Evolutionary conservation across 2,797 vertebrate species (phyloP), one percentile per base, ranked within the genome.

Genomic region (Hydrophis major): DNA sequence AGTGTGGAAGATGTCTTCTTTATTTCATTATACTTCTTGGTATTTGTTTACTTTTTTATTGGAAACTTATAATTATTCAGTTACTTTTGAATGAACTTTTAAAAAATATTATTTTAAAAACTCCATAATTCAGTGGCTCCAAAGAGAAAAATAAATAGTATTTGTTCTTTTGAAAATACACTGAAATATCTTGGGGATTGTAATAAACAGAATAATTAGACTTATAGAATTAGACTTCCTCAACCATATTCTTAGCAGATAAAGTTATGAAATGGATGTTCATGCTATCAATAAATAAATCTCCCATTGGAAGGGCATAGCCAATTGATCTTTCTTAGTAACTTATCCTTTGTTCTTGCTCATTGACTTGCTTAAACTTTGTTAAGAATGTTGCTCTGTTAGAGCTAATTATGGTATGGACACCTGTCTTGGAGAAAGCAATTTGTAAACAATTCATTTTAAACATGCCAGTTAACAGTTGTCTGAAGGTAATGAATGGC

Each of bases 381-480:
- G 88, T 63, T 66, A 57, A 66, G 16, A 83, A 90, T 25, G 16
- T 60, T 83, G 56, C 42, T 55, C 37, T n/a, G 3, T 89, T 89
- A 83, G 20, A 60, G 42, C 69, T 83, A 83, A 92, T 89, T 89
- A 89, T 55, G 88, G 59, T 63, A 60, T 42, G 25, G 74, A 32
- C 88, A 89, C 69, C 57, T 92, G 47, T 89, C 59, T 90, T 86
- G 47, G n/a, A 63, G 50, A 66, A 86, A 66, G 32, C 47, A 18
- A 60, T 63, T 28, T 89, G 61, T 69, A 50, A 89, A 47, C 59
- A 83, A 28, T 74, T 61, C n/a, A 25, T 89, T 92, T 92, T 55
- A 86, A 60, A 42, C 86, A 63, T 92, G 74, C 74, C 74, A 89
- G 37, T 89, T 78, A 90, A 89, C 88, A 86, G 88, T n/a, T 89